Evolutionary conservation across 2,113 vertebrate species (phyloP).

Genomic region (Nothobranchius kuhntae): DNA sequence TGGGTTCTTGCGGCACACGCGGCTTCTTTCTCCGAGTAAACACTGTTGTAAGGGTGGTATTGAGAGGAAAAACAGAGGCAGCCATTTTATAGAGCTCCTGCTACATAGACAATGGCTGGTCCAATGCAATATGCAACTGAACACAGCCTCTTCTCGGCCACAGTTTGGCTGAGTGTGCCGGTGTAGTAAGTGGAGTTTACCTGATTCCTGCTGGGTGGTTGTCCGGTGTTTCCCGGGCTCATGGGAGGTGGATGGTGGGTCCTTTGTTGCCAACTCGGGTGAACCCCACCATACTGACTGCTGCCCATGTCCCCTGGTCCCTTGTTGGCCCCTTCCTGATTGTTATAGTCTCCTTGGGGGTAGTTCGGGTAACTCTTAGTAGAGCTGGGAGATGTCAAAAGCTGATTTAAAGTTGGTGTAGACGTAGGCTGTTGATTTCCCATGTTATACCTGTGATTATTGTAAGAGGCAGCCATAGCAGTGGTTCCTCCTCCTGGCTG

Average conservation of each 20-base stretch:
- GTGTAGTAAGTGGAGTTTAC: slow-evolving; percentile 76
- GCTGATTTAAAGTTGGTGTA: slow-evolving; percentile 96
- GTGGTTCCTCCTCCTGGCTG: slow-evolving; percentile 85
- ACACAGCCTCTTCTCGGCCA: slow-evolving; percentile 33
- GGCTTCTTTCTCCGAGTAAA: slow-evolving; percentile 54
- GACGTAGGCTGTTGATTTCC: slow-evolving; percentile 87
- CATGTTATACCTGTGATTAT: slow-evolving; percentile 81
- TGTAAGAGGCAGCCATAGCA: slow-evolving; percentile 83
- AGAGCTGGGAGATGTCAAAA: slow-evolving; percentile 93
- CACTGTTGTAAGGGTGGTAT: slow-evolving; percentile 62
- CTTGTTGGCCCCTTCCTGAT: slow-evolving; percentile 88
- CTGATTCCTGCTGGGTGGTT: slow-evolving; percentile 87
- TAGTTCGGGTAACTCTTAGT: slow-evolving; percentile 90
- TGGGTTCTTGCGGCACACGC: slow-evolving; percentile 27
- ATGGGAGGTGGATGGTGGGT: slow-evolving; percentile 90
- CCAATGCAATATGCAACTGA: slow-evolving; percentile 75
- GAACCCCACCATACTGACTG: slow-evolving; percentile 87
- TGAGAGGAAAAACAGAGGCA: slow-evolving; percentile 84
- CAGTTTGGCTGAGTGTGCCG: slow-evolving; percentile 34
- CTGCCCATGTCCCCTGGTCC: slow-evolving; percentile 82
- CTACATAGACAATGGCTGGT: slow-evolving; percentile 91
- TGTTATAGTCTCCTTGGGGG: slow-evolving; percentile 88
- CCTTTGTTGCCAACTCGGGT: slow-evolving; percentile 92
- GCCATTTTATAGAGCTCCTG: slow-evolving; percentile 92
- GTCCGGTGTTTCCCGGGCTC: slow-evolving; percentile 92